These are phyloP conservation scores for Crocuta crocuta DNA, from an alignment of 2,113 vertebrate genomes.

Conservation along the genomic window DNA sequence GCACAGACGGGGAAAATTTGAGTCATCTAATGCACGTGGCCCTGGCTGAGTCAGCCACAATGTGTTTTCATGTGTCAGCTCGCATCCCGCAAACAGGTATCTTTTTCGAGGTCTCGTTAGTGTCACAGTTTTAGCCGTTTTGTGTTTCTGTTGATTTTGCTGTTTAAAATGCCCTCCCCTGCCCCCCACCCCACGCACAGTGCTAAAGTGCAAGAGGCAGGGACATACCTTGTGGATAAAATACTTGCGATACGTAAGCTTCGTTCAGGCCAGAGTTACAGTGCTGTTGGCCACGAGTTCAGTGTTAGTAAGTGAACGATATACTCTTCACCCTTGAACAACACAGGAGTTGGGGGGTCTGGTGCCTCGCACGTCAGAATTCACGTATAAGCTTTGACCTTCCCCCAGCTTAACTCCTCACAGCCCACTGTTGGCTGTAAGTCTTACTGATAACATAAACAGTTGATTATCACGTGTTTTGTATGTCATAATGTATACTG, in stretches of 20 bases:
- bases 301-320: neutral
- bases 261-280: fast-evolving
- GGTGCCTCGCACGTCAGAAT: neutral
- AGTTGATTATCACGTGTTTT: neutral
- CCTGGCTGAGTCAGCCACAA: fast-evolving
- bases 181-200: neutral
- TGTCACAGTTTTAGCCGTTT: neutral
- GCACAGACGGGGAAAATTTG: fast-evolving
- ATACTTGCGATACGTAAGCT: fast-evolving
- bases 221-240: fast-evolving
- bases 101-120: fast-evolving
- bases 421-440: neutral
- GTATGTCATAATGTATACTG: neutral
- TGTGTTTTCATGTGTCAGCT: fast-evolving
- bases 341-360: neutral
- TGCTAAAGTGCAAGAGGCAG: fast-evolving
- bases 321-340: neutral
- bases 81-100: no score
- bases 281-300: fast-evolving
- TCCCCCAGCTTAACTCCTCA: neutral
- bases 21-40: fast-evolving
- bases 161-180: neutral
- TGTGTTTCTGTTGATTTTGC: neutral
- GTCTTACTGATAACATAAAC: neutral
- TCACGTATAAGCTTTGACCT: neutral